phyloP scores from a whole-genome alignment of 2,113 vertebrate species.

The Podarcis raffonei region DNA sequence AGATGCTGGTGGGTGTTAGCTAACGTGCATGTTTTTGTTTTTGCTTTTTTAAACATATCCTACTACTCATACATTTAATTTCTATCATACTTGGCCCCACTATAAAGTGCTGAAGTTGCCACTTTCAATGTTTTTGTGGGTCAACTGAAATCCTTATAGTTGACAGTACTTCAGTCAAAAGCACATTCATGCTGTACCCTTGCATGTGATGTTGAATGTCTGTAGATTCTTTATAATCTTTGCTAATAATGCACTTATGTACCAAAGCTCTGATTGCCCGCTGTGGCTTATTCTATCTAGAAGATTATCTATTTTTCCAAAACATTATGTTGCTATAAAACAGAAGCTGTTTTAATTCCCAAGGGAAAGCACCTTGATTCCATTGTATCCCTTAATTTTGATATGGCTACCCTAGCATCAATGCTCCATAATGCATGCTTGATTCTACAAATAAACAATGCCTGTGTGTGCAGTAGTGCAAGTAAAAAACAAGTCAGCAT shows the following conservation, averaged over 20 bases:
- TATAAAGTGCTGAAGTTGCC: neutral
- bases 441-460: neutral
- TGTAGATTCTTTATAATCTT: neutral
- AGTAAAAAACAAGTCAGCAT: neutral
- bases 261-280: neutral
- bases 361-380: neutral
- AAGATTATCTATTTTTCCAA: neutral
- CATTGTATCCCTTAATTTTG: neutral
- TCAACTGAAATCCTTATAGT: neutral
- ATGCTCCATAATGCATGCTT: fast-evolving
- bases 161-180: neutral
- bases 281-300: neutral
- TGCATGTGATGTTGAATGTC: neutral
- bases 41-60: neutral
- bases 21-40: neutral
- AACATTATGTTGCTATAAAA: neutral
- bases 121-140: neutral
- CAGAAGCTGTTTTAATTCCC: neutral
- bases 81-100: neutral
- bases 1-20: conserved; percentile 75
- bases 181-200: neutral
- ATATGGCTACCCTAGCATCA: neutral
- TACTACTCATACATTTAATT: neutral
- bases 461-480: neutral
- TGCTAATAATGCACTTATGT: neutral